Evolutionary conservation across 2,888 invertebrate genomes (phyloP).

Genomic region (Cheilosia vulpina): DNA sequence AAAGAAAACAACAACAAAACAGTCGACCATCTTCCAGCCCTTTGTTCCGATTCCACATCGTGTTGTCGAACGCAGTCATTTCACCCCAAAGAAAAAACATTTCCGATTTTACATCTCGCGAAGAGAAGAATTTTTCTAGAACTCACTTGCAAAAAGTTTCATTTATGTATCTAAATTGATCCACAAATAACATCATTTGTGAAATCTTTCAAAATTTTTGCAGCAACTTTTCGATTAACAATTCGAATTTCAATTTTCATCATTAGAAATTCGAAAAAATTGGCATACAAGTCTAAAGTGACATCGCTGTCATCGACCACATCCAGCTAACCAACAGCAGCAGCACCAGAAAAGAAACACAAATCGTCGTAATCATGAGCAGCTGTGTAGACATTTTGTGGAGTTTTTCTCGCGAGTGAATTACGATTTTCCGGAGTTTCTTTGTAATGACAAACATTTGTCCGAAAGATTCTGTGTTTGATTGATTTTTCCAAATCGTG

Average conservation of each 20-base stretch:
- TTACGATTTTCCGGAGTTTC: conserved; percentile 65
- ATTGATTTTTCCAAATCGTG: conserved; percentile 68
- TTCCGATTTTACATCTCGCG: conserved; percentile 23
- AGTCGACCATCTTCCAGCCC: conserved; percentile 31
- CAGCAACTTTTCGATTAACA: conserved; percentile 1
- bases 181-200: not conserved
- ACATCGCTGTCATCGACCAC: conserved; percentile 66
- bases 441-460: conserved; percentile 49
- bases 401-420: conserved; percentile 68
- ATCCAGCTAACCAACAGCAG: conserved; percentile 45
- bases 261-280: conserved; percentile 50
- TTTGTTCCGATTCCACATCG: conserved; percentile 44
- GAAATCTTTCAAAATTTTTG: not conserved
- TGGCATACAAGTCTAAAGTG: conserved; percentile 44
- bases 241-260: conserved; percentile 29
- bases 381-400: conserved; percentile 75
- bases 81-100: conserved; percentile 63
- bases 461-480: conserved; percentile 21
- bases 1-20: conserved; percentile 60
- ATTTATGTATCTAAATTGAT: not conserved
- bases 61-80: conserved; percentile 49
- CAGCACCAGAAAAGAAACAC: conserved; percentile 16
- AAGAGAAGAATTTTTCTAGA: conserved; percentile 18
- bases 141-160: conserved; percentile 27
- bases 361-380: conserved; percentile 60